A percentile compares a stretch with the other conserved stretches of the same genome.
Conservation (phyloP, 2,888 invertebrate species). For the Glyphotaelius pellucidus region DNA sequence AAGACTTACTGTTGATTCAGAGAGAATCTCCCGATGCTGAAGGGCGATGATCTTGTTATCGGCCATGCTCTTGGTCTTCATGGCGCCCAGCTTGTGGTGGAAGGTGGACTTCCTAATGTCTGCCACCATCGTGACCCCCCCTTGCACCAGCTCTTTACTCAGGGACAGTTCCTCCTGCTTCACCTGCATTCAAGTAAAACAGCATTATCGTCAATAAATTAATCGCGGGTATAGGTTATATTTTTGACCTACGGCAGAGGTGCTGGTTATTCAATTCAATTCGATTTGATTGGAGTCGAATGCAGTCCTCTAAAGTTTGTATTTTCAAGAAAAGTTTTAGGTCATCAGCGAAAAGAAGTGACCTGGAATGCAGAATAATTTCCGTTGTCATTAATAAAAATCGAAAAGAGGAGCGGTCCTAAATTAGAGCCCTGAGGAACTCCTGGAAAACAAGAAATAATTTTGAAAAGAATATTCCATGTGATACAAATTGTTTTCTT, state of each 20-base stretch:
- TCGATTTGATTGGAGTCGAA: too few relatives aligned
- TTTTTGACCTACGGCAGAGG: background rate
- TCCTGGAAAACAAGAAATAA: too few relatives aligned
- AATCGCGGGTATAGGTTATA: background rate
- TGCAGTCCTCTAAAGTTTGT: too few relatives aligned
- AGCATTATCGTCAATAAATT: background rate
- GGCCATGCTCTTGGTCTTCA: conserved; percentile 69
- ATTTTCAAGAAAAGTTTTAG: too few relatives aligned
- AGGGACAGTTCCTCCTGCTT: conserved; percentile 74
- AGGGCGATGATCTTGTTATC: conserved; percentile 74
- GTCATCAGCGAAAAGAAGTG: too few relatives aligned
- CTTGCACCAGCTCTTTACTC: conserved; percentile 52
- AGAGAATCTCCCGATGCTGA: conserved; percentile 83
- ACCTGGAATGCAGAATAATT: too few relatives aligned
- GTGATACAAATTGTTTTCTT: too few relatives aligned
- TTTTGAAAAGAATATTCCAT: too few relatives aligned
- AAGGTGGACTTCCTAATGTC: conserved; percentile 82
- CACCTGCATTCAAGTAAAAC: conserved; percentile 69
- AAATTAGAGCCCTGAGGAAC: too few relatives aligned
- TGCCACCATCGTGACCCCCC: conserved; percentile 73
- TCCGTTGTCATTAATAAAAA: too few relatives aligned
- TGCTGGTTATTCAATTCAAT: too few relatives aligned
- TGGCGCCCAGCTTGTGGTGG: conserved; percentile 75
- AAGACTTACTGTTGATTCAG: conserved; percentile 79
- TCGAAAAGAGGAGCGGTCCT: too few relatives aligned